Conservation (phyloP, 2,888 invertebrate genomes). For the Cheilosia variabilis region DNA sequence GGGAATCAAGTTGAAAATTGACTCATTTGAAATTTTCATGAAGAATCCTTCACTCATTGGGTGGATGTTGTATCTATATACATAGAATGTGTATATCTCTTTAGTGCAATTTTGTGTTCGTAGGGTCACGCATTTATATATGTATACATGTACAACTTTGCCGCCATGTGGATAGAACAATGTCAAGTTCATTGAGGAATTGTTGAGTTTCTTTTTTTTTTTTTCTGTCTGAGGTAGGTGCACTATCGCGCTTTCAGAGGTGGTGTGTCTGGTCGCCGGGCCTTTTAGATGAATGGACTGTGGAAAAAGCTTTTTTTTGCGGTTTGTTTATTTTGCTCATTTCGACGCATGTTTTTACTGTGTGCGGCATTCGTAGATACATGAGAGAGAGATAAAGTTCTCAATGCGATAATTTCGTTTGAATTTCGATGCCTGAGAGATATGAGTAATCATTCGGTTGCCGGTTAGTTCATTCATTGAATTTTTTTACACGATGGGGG, state of each 20-base stretch:
- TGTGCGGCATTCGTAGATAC: constrained; percentile 9
- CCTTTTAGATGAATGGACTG: constrained; percentile 58
- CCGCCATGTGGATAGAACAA: constrained; percentile 53
- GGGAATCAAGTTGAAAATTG: constrained; percentile 39
- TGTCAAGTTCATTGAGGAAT: constrained; percentile 73
- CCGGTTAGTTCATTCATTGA: constrained; percentile 62
- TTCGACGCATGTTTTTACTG: constrained; percentile 46
- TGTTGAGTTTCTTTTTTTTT: constrained; percentile 18
- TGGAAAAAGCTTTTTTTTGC: constrained; percentile 49
- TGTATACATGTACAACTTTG: neutral
- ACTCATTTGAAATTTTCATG: constrained; percentile 75
- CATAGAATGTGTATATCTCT: neutral
- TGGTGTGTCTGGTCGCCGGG: constrained; percentile 21
- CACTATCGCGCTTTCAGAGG: constrained; percentile 18
- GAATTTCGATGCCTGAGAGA: constrained; percentile 41
- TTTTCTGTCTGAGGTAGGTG: constrained; percentile 35
- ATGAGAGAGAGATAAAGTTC: constrained; percentile 39
- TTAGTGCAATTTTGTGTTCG: constrained; percentile 49
- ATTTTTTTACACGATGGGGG: constrained; percentile 14
- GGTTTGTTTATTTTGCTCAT: constrained; percentile 36
- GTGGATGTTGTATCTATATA: constrained; percentile 33
- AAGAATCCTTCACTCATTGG: constrained; percentile 64
- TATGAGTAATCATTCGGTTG: constrained; percentile 63
- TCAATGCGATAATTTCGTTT: constrained; percentile 52
- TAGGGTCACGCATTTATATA: constrained; percentile 58